Base-by-base conservation (phyloP, 1,140 invertebrate genomes). In the Idris sp. region DNA sequence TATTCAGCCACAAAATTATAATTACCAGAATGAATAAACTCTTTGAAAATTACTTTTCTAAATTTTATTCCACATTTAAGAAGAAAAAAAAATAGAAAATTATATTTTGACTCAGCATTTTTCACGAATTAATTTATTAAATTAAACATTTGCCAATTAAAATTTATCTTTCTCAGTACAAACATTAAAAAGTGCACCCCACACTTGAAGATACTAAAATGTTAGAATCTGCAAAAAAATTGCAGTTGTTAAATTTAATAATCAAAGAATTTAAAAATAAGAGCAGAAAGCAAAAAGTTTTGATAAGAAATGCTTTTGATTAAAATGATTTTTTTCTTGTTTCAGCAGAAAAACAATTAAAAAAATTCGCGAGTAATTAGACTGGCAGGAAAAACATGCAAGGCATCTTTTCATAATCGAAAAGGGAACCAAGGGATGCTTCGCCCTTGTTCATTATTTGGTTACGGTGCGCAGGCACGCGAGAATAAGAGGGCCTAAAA, bases 401-500 rank as follows among this genome's bases (percentile, higher is more conserved):
- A 56, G 43, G 49, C 28, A 56, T 62, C 56, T 43, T 72, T 56
- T 71, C 38, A 62, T 61, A 61, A 59, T 71, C 33, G n/a, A 16
- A 49, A 8, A 30, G 16, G 49, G 18, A 2, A 15, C 14, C 19
- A 10, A 49, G 25, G 30, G 48, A 49, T 25, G 43, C 26, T 41
- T 19, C 48, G 56, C 48, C 44, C 58, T 62, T 69, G 76, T 81
- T 79, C 77, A 74, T 83, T 81, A 79, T 79, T 82, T 79, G 46
- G 62, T 83, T 81, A 79, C 76, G 71, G 44, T 58, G 36, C 67
- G 64, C 77, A 77, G 81, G 78, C 77, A 78, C 53, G 56, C 64
- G 75, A 71, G 71, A 59, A 73, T 59, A 72, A 56, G 41, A 59
- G 38, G 65, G 72, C 76, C 76, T 80, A 83, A 81, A 83, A 82